Conservation (phyloP, 2,113 vertebrate species). For the Thalassoma bifasciatum region DNA sequence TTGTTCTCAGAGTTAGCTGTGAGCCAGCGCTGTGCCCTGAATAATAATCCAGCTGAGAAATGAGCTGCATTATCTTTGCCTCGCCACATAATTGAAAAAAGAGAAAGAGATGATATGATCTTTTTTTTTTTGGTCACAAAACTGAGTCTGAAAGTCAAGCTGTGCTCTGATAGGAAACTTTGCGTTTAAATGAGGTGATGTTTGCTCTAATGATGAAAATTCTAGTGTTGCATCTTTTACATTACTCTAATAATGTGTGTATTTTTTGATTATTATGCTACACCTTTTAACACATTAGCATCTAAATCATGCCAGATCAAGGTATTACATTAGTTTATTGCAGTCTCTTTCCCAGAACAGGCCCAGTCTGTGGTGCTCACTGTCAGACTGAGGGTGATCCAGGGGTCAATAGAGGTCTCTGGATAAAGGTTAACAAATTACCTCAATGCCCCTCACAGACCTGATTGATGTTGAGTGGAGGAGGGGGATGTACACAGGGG, state of each 20-base stretch:
- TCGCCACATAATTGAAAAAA: constrained; percentile 54
- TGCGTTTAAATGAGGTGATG: neutral
- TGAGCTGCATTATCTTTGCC: constrained; percentile 52
- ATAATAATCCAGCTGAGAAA: constrained; percentile 75
- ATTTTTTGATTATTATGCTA: constrained; percentile 11
- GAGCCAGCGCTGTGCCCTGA: constrained; percentile 79
- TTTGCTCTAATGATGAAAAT: constrained; percentile 42
- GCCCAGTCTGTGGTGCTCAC: constrained; percentile 29
- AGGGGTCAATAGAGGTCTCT: constrained; percentile 65
- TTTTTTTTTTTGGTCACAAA: constrained; percentile 23
- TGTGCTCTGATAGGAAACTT: neutral
- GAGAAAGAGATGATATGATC: constrained; percentile 30
- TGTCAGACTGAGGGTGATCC: constrained; percentile 58
- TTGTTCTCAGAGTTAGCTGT: constrained; percentile 78
- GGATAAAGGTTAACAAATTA: constrained; percentile 80
- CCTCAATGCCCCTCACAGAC: constrained; percentile 44
- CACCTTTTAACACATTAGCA: constrained; percentile 12
- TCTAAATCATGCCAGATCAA: neutral
- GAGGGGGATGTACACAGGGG: constrained; percentile 20
- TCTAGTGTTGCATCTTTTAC: constrained; percentile 30
- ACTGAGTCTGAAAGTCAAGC: constrained; percentile 37
- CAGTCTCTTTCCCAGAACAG: constrained; percentile 23
- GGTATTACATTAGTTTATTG: constrained; percentile 2
- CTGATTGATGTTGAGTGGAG: constrained; percentile 70
- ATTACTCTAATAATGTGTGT: constrained; percentile 35